Conservation (phyloP, 2,797 vertebrate species). For the Rhincodon typus region DNA sequence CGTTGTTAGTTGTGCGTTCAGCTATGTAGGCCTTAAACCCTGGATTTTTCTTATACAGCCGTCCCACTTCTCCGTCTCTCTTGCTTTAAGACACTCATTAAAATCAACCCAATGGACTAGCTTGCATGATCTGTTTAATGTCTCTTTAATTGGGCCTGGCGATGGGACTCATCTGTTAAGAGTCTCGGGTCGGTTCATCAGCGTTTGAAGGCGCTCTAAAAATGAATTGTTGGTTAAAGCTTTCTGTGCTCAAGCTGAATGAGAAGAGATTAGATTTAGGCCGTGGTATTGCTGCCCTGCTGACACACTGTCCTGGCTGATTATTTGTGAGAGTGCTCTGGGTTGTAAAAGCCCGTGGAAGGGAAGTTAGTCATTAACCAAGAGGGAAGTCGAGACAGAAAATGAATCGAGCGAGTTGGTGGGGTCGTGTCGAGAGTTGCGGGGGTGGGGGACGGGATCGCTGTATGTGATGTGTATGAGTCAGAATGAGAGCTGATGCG, state of each 20-base stretch:
- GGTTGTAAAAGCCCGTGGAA: neutral
- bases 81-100: neutral
- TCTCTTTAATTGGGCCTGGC: neutral
- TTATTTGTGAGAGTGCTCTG: neutral
- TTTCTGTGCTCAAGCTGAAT: neutral
- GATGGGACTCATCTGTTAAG: too few species aligned
- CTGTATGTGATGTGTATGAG: neutral
- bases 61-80: too few species aligned
- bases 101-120: neutral
- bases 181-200: neutral
- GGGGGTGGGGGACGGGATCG: too few species aligned
- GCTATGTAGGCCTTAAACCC: neutral
- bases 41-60: neutral
- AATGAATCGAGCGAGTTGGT: neutral
- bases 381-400: neutral
- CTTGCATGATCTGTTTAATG: neutral
- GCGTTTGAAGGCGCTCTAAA: neutral
- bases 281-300: neutral
- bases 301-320: neutral
- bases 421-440: neutral
- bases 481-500: neutral
- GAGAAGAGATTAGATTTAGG: neutral
- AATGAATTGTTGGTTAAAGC: neutral
- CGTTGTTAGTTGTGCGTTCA: neutral
- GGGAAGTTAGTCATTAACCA: neutral